Percentiles rank a stretch among this genome's conserved stretches.
These are phyloP conservation scores for Flexamia atlantica DNA, from an alignment of 2,888 invertebrate species.

Conservation along the genomic window DNA sequence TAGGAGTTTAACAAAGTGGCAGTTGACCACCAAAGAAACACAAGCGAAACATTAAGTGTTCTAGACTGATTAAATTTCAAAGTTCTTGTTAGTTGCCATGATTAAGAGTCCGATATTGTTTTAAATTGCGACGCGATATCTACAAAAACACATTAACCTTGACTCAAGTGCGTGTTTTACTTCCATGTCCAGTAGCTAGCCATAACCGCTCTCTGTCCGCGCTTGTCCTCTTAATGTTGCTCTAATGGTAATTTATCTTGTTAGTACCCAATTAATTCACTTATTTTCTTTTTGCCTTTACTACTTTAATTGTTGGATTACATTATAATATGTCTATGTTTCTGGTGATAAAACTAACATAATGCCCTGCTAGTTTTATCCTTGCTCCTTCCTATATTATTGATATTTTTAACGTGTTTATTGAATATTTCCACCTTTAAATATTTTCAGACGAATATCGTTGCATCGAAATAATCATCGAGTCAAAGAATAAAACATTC, in stretches of 20 bases:
- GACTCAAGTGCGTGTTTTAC: conserved; percentile 28
- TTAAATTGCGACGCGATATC: conserved; percentile 29
- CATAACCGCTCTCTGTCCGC: not conserved
- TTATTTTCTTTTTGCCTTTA: not conserved
- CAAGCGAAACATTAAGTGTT: conserved; percentile 15
- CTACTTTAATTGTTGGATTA: not conserved
- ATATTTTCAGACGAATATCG: no score
- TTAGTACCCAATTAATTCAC: conserved; percentile 27
- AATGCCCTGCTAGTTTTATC: not conserved
- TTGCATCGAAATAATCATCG: no score
- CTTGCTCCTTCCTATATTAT: not conserved
- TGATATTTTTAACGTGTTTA: no score
- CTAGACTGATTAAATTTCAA: conserved; percentile 31
- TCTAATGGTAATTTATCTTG: conserved; percentile 18
- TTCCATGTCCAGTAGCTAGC: not conserved
- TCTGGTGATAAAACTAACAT: no score
- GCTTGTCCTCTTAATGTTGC: conserved; percentile 32
- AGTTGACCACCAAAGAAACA: not conserved
- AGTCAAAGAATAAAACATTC: no score
- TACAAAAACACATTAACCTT: conserved; percentile 35
- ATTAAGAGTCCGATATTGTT: conserved; percentile 20
- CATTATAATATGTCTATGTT: not conserved
- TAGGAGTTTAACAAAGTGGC: not conserved
- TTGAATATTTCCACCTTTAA: no score
- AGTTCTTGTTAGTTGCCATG: not conserved